A percentile compares a stretch with the other conserved stretches of the same genome.
Conservation (phyloP, 2,797 vertebrate species). For the Rallus crepitans region DNA sequence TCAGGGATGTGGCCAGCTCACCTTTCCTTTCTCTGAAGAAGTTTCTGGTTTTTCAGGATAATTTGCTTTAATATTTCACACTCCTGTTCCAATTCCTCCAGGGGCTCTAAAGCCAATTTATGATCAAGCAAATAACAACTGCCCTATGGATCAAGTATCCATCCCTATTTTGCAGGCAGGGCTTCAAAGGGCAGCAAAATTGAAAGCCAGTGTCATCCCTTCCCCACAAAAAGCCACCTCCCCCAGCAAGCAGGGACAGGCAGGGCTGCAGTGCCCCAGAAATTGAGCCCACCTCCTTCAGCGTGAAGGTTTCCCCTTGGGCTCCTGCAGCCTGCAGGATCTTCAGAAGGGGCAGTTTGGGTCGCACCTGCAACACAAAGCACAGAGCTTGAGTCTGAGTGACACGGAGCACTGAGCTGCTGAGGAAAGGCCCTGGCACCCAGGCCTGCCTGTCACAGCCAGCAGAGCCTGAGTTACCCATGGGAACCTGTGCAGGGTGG, state of each 20-base stretch:
- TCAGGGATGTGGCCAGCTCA: neutral
- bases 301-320: conserved; percentile 91
- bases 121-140: neutral
- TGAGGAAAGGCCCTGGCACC: neutral
- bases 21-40: neutral
- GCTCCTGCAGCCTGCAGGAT: conserved; percentile 93
- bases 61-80: neutral
- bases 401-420: neutral
- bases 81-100: neutral
- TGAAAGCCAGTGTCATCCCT: too few relatives aligned
- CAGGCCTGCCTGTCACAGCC: neutral
- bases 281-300: conserved; percentile 87
- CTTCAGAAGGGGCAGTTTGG: conserved; percentile 89
- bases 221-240: neutral
- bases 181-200: neutral
- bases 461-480: neutral
- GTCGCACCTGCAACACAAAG: conserved; percentile 84
- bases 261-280: too few relatives aligned
- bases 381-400: neutral
- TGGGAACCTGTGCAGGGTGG: neutral
- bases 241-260: too few relatives aligned
- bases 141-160: neutral
- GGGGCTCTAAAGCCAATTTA: neutral
- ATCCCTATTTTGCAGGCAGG: neutral
- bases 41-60: neutral